A percentile compares a stretch with the other conserved stretches of the same genome.
Conservation (phyloP, 2,797 vertebrate genomes). For the Sebastes cheni region DNA sequence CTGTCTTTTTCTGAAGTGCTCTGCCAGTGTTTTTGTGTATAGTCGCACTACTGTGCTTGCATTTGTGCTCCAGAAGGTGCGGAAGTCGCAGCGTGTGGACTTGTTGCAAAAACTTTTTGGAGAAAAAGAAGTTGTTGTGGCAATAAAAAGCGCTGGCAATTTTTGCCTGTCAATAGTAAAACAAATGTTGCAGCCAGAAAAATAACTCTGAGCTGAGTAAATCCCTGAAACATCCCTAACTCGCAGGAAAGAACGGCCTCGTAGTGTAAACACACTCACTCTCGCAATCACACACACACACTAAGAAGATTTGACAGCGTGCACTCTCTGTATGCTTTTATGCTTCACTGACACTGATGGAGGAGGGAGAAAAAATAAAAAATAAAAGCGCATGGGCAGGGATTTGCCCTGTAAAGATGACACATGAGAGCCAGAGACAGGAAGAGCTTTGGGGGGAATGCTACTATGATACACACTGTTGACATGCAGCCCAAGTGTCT, state of each 20-base stretch:
- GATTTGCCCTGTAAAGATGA: slow-evolving; percentile 75
- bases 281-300: slow-evolving; percentile 25
- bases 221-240: slow-evolving; percentile 63
- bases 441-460: slow-evolving; percentile 62
- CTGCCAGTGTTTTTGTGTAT: slow-evolving; percentile 24
- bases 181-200: slow-evolving; percentile 62
- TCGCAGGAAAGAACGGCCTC: slow-evolving; percentile 63
- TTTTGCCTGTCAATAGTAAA: slow-evolving; percentile 58
- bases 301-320: slow-evolving; percentile 76
- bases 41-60: background rate
- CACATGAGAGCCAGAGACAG: slow-evolving; percentile 63
- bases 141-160: slow-evolving; percentile 23
- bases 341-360: slow-evolving; percentile 67
- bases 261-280: slow-evolving; percentile 51
- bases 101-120: slow-evolving; percentile 28
- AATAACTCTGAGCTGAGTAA: slow-evolving; percentile 58
- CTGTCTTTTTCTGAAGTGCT: slow-evolving; percentile 46
- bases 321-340: slow-evolving; percentile 68
- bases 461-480: slow-evolving; percentile 74
- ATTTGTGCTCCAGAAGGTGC: slow-evolving; percentile 8
- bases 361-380: background rate
- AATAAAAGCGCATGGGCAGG: slow-evolving; percentile 40
- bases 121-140: slow-evolving; percentile 23
- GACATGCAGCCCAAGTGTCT: slow-evolving; percentile 74
- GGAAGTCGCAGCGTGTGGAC: slow-evolving; percentile 12